phyloP scores from a whole-genome alignment of 2,888 invertebrate genomes.

The Drosophila cognata region DNA sequence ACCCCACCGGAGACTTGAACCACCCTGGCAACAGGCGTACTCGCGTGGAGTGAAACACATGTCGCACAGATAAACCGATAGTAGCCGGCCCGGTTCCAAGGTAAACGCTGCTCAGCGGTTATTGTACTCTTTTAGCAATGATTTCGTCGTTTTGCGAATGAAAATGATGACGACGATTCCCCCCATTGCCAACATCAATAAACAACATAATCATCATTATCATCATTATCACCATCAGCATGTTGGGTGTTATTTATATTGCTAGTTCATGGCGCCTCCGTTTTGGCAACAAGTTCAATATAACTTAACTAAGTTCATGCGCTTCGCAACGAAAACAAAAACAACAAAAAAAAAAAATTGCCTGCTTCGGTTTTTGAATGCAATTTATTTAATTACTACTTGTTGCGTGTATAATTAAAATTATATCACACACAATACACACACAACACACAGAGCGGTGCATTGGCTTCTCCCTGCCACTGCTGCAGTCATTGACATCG shows the following conservation, averaged over 20 bases:
- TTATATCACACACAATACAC: constrained; percentile 46
- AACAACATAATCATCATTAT: constrained; percentile 1
- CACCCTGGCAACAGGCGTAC: constrained; percentile 47
- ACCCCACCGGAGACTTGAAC: constrained; percentile 41
- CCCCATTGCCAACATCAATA: constrained; percentile 50
- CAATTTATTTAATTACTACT: constrained; percentile 59
- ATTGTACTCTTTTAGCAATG: constrained; percentile 67
- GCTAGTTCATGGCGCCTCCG: constrained; percentile 52
- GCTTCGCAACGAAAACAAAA: background rate
- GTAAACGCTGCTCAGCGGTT: constrained; percentile 59
- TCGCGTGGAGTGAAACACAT: constrained; percentile 48
- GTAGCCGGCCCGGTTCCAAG: constrained; percentile 43
- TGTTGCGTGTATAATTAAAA: constrained; percentile 57
- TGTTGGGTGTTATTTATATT: constrained; percentile 14
- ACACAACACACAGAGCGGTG: constrained; percentile 31
- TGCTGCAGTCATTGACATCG: constrained; percentile 51
- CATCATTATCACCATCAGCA: constrained; percentile 10
- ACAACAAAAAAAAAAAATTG: constrained; percentile 24
- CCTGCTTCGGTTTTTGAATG: constrained; percentile 41
- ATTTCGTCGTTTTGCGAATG: constrained; percentile 32
- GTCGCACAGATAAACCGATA: constrained; percentile 30
- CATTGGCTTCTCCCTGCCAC: constrained; percentile 26
- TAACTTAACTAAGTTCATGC: constrained; percentile 64
- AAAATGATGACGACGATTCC: constrained; percentile 1
- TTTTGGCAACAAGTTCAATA: constrained; percentile 64